Evolutionary conservation across 2,888 invertebrate species (phyloP).

Genomic region (Cryptus armator): DNA sequence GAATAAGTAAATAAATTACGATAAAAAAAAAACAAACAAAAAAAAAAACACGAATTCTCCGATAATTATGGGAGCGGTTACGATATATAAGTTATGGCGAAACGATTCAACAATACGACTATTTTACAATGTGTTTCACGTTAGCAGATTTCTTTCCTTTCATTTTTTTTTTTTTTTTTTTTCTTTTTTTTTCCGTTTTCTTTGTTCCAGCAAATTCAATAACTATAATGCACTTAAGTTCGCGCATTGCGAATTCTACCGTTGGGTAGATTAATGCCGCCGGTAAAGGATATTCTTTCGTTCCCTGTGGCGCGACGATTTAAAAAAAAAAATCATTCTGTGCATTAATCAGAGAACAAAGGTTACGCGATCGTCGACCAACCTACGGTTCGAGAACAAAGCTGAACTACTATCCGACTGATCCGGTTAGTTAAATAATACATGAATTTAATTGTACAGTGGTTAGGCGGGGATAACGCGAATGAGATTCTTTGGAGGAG

Average conservation of each 20-base stretch:
- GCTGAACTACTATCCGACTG: conserved; percentile 68
- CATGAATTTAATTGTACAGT: conserved; percentile 71
- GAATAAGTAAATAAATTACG: conserved; percentile 50
- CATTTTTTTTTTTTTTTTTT: conserved; percentile 50
- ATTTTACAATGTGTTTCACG: conserved; percentile 48
- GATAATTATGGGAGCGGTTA: conserved; percentile 17
- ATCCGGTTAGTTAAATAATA: conserved; percentile 78
- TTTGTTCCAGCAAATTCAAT: conserved; percentile 15
- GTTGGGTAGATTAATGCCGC: conserved; percentile 22
- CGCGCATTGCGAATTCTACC: conserved; percentile 36
- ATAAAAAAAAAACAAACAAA: conserved; percentile 27
- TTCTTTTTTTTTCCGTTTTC: conserved; percentile 45
- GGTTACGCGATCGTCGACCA: conserved; percentile 50
- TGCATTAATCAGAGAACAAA: conserved; percentile 35
- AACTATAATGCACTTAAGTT: conserved; percentile 51
- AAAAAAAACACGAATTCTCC: conserved; percentile 21
- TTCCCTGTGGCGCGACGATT: conserved; percentile 29
- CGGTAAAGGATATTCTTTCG: conserved; percentile 56
- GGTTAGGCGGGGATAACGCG: conserved; percentile 71
- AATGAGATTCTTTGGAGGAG: conserved; percentile 83
- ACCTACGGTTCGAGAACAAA: conserved; percentile 68
- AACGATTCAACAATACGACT: conserved; percentile 60
- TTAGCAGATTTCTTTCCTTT: conserved; percentile 52
- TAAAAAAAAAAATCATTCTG: conserved; percentile 12
- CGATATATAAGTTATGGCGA: conserved; percentile 52